Base-by-base conservation (phyloP, 1,140 invertebrate genomes). In the Limonius californicus region DNA sequence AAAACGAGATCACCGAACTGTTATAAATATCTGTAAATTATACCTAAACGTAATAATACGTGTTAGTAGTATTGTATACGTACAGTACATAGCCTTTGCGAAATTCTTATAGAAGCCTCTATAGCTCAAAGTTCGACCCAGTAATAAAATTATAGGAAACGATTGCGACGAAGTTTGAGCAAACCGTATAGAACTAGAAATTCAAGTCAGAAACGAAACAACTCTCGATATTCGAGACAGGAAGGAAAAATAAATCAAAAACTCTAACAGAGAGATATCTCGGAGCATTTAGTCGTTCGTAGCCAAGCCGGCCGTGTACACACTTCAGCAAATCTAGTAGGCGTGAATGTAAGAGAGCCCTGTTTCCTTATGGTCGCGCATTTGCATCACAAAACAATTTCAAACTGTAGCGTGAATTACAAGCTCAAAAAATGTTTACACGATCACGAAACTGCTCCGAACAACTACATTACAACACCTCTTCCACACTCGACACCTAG, bases 301-400 rank as follows among this genome's bases (percentile, higher is more conserved):
- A 54, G 53, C 54, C 23, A 54, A 39, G 59, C 59, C 42, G 50
- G 9, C 47, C 59, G 20, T 55, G 53, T 61, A 23, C 14, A 35
- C 21, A 30, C 27, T 45, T 50, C 45, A 50, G 23, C 32, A 42
- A 27, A 14, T 43, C 16, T 23, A 61, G 61, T 62, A 62, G 61
- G 61, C 61, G 61, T 62, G 55, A 58, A 62, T 50, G 27, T 50
- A 54, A 60, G 45, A 50, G 21, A 50, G 45, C 43, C 58, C 12
- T 61, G 61, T 62, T 62, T 58, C 61, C 55, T 61, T 61, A 61
- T 50, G 39, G 61, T 21, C 12, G 2, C 35, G 43, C 54, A 57
- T 62, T 62, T 62, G 61, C 61, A 62, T 62, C 54, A 47, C 60
- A 57, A 57, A 62, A 45, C 59, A 43, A 54, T 59, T 27, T 59